Evolutionary conservation across 1,140 invertebrate genomes (phyloP).

Genomic region (Zaprionus davidi): DNA sequence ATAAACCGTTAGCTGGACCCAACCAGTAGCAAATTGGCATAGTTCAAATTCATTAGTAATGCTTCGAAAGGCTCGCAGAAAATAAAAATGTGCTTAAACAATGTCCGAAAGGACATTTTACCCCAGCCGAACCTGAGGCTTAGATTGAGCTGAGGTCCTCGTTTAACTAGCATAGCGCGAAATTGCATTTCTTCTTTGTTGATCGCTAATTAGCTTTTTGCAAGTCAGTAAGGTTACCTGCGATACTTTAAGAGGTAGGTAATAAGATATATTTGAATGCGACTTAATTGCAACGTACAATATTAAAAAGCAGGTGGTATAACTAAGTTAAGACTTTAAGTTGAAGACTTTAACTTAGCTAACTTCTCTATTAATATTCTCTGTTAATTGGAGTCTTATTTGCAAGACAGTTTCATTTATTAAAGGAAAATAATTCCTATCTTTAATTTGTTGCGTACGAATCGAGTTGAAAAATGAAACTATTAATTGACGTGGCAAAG

Average conservation of each 20-base stretch:
- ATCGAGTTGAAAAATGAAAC: no score
- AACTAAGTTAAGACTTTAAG: no score
- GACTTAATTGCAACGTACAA: no score
- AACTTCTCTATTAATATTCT: no score
- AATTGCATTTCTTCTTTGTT: slow-evolving; percentile 5
- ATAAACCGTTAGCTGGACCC: slow-evolving; percentile 23
- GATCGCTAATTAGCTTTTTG: slow-evolving; percentile 24
- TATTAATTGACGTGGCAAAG: no score
- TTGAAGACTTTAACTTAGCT: no score
- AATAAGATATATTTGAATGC: not conserved
- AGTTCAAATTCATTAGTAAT: slow-evolving; percentile 32
- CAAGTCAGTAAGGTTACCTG: not conserved
- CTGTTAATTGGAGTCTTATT: no score
- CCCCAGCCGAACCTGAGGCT: not conserved
- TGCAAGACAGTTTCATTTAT: no score
- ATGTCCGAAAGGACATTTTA: slow-evolving; percentile 16
- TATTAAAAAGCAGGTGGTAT: no score
- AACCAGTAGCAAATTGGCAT: slow-evolving; percentile 32
- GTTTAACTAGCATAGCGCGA: slow-evolving; percentile 27
- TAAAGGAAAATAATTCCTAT: no score
- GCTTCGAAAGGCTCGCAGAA: slow-evolving; percentile 14
- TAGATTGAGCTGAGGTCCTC: slow-evolving; percentile 21
- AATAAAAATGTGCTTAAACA: slow-evolving; percentile 26
- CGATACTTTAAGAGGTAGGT: not conserved
- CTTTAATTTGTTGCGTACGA: no score